These are phyloP conservation scores for Platysternon megacephalum DNA, from an alignment of 2,113 vertebrate genomes.

Conservation along the genomic window DNA sequence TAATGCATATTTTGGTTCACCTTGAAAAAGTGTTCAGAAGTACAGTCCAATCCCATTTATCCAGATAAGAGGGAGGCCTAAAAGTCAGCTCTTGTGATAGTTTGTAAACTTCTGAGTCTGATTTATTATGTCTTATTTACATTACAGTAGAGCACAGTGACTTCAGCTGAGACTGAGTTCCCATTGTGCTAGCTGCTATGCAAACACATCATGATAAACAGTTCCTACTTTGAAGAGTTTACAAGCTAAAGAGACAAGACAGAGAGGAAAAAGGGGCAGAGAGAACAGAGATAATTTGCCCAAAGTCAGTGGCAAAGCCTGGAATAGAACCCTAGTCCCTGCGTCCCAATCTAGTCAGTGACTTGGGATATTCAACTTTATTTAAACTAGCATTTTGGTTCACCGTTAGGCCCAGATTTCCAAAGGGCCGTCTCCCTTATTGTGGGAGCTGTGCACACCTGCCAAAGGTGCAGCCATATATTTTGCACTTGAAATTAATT, in stretches of 20 bases:
- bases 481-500: neutral
- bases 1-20: neutral
- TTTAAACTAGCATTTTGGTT: rapidly evolving
- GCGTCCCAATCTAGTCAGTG: neutral
- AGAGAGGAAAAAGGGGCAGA: neutral
- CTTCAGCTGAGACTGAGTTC: constrained; percentile 14
- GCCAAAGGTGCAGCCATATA: neutral
- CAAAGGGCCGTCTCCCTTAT: neutral
- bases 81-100: neutral
- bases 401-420: neutral
- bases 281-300: neutral
- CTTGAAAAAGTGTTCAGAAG: neutral
- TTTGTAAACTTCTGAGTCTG: neutral
- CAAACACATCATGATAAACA: neutral
- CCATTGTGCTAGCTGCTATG: constrained; percentile 3
- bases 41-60: constrained; percentile 13
- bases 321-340: neutral
- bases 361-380: neutral
- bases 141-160: constrained; percentile 27
- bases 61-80: neutral
- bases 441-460: neutral
- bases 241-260: neutral
- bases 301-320: neutral
- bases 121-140: constrained; percentile 26
- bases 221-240: neutral